Evolutionary conservation across 2,113 vertebrate species (phyloP).

Genomic region (Ifrita kowaldi): DNA sequence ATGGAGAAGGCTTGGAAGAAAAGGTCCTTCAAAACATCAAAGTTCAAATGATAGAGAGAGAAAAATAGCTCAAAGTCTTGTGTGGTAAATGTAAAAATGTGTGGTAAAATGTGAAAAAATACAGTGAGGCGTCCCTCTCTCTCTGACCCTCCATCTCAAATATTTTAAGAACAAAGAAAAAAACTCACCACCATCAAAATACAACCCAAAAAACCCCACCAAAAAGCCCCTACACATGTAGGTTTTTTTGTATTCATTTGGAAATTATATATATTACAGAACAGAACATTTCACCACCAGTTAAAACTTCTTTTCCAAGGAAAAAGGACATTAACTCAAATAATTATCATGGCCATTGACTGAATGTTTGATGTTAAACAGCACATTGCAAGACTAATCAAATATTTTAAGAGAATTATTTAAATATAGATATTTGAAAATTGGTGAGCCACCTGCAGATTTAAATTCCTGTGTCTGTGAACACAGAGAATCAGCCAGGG

Average conservation of each 20-base stretch:
- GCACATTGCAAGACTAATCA: neutral
- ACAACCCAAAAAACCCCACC: neutral
- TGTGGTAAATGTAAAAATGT: neutral
- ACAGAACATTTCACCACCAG: neutral
- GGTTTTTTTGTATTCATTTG: neutral
- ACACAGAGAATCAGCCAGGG: neutral
- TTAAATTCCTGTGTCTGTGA: neutral
- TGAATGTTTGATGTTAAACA: neutral
- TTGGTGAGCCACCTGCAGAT: neutral
- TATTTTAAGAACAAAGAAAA: neutral
- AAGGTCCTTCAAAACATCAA: neutral
- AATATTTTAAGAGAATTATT: neutral
- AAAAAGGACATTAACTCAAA: neutral
- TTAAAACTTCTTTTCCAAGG: neutral
- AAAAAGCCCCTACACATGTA: fast-evolving
- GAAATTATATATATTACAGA: neutral
- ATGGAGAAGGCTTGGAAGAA: neutral
- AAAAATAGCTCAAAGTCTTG: neutral
- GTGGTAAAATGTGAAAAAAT: neutral
- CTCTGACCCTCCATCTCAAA: neutral
- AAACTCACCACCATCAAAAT: neutral
- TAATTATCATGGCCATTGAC: neutral
- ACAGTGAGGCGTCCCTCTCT: neutral
- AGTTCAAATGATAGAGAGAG: neutral
- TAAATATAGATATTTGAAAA: neutral